Evolutionary conservation across 1,140 invertebrate genomes (phyloP), one percentile per base, ranked within the genome.

Genomic region (Eriocheir sinensis): DNA sequence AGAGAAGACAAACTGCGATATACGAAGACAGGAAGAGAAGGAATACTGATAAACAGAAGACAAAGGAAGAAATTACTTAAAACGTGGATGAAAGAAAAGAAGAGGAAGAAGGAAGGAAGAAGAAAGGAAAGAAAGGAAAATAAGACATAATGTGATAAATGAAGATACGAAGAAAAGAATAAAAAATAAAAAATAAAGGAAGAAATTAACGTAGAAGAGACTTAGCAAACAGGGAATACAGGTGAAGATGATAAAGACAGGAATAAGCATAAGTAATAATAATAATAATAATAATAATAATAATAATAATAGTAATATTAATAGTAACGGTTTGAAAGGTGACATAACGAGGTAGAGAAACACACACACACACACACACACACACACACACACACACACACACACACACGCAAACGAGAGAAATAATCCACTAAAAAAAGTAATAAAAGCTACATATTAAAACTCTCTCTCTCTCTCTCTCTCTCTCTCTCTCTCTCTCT

Each of bases 391-490:
- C 60, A 72, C 60, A 72, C 60, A 72, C 60, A 72, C 60, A 72
- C 60, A 72, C 60, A 72, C 60, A 72, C 60, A 72, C 60, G n/a
- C 60, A 72, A 15, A 72, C 60, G 60, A 72, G n/a, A 15, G 12
- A 15, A 15, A 72, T n/a, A 72, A 15, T 72, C n/a, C 60, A 72
- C n/a, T n/a, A 15, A 72, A 72, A 15, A 72, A 15, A 15, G 12
- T 72, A 72, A 72, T 72, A 15, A 15, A 72, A 72, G 12, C 60
- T 72, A 15, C 12, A 15, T 72, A n/a, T 72, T 85, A 15, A 34
- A 3, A 4, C 83, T 85, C 83, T 21, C 83, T 85, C 83, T 85
- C 83, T 21, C 83, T 85, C 32, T 85, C 32, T 85, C 83, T 72
- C 60, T 72, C 60, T 72, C 60, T 72, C 60, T 72, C 60, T 72